Evolutionary conservation across 2,113 vertebrate species (phyloP), one percentile per base, ranked within the genome.

Genomic region (Anseranas semipalmata): DNA sequence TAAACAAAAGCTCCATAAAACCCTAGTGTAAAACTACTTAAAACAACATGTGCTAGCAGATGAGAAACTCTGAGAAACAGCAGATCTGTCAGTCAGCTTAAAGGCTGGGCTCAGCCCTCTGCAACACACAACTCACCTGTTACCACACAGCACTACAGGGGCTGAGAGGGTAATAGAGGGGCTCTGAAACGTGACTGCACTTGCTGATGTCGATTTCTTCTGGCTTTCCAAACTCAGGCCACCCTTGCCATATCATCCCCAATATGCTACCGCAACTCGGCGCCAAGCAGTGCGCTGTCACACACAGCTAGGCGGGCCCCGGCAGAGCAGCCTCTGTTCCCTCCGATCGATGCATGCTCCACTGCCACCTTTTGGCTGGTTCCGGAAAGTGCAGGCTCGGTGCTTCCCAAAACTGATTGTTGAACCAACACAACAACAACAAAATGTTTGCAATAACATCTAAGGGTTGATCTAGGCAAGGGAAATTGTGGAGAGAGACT

Each of bases 111-210:
- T 77, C 56, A 90, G 88, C 20, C 45, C 32, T 52, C 46, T 41
- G 63, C 35, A 53, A 39, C 87, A 73, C 41, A 60, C 43, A 56
- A 37, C 30, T 45, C 22, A 0, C 35, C 33, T 4, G 17, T 3
- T 41, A 14, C 10, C 52, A 28, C 28, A 3, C 18, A 28, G 67
- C 62, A 2, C 48, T 3, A 2, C 28, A 2, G 63, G 25, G 24
- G 19, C 66, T 0, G 1, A 15, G 30, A 1, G 7, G 24, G 12
- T 7, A 1, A 35, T 0, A 19, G 3, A 35, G 28, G 13, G 39
- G 82, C 46, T 55, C 55, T 6, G 68, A 32, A 41, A 19, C 11
- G 41, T 48, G 46, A 18, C 18, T 6, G 72, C 43, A 16, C 8
- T n/a, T 71, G 22, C 35, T 10, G 24, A 21, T 15, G 3, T 50